Percentiles rank a stretch among this genome's conserved stretches.
Evolutionary conservation across 2,888 invertebrate genomes (phyloP).

Genomic region (Perizoma affinitatum): DNA sequence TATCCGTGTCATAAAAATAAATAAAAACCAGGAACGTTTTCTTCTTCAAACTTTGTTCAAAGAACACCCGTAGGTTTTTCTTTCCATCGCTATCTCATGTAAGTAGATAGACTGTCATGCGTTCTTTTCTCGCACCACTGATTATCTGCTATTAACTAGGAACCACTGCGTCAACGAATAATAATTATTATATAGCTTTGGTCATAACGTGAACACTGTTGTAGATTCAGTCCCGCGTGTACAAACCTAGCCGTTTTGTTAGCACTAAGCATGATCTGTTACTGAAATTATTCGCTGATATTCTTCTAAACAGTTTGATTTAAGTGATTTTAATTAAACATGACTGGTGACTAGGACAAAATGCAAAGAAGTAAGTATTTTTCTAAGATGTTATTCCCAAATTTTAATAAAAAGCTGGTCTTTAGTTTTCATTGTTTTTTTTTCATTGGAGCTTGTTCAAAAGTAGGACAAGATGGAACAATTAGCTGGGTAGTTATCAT

Average conservation of each 20-base stretch:
- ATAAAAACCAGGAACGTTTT: too few species aligned
- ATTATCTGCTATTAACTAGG: conserved; percentile 28
- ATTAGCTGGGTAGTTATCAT: too few species aligned
- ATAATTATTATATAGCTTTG: conserved; percentile 13
- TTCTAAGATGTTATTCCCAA: background rate
- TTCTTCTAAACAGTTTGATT: background rate
- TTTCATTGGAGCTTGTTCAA: too few species aligned
- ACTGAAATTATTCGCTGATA: conserved; percentile 2
- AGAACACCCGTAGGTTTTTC: conserved; percentile 1
- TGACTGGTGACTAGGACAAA: background rate
- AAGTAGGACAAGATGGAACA: too few species aligned
- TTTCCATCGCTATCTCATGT: conserved; percentile 7
- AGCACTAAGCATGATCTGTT: conserved; percentile 5
- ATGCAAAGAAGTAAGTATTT: conserved; percentile 21
- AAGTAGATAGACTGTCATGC: conserved; percentile 21
- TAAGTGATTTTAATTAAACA: conserved; percentile 7
- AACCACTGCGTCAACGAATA: conserved; percentile 20
- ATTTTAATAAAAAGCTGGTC: background rate
- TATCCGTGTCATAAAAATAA: too few species aligned
- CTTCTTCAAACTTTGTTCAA: too few species aligned
- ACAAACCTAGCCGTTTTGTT: conserved; percentile 7
- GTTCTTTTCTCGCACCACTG: conserved; percentile 31
- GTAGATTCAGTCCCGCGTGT: conserved; percentile 2
- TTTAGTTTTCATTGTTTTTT: too few species aligned
- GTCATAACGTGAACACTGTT: conserved; percentile 22